phyloP scores from a whole-genome alignment of 2,113 vertebrate genomes.

The Corythoichthys haematopterus region DNA sequence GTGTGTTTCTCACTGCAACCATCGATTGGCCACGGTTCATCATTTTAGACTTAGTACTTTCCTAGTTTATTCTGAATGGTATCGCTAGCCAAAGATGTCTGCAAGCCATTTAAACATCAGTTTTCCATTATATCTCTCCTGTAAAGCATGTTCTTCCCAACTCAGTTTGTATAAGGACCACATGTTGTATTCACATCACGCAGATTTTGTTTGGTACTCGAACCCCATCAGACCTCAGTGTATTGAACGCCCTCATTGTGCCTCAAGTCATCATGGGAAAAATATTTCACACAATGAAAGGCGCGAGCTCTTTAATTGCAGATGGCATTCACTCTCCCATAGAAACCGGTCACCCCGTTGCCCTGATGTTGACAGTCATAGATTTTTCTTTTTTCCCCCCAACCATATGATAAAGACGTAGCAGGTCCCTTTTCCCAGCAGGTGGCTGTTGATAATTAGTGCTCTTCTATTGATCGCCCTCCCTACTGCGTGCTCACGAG shows the following conservation, averaged over 20 bases:
- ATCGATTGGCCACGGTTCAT: no score
- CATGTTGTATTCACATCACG: not conserved
- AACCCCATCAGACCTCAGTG: not conserved
- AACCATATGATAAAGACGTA: slow-evolving; percentile 47
- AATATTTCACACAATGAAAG: not conserved
- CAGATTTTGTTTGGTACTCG: not conserved
- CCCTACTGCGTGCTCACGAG: slow-evolving; percentile 55
- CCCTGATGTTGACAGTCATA: slow-evolving; percentile 42
- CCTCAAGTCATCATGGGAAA: not conserved
- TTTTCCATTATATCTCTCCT: not conserved
- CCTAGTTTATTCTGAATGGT: no score
- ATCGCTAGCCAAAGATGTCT: not conserved
- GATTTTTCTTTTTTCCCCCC: slow-evolving; percentile 7
- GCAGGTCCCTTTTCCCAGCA: slow-evolving; percentile 40
- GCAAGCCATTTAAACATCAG: not conserved
- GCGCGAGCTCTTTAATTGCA: not conserved
- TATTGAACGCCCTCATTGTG: not conserved
- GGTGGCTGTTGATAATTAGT: slow-evolving; percentile 62
- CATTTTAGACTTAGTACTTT: no score
- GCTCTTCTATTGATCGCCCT: slow-evolving; percentile 44
- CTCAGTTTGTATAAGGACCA: not conserved
- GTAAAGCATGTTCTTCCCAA: not conserved
- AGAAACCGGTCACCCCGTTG: slow-evolving; percentile 41
- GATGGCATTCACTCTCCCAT: slow-evolving; percentile 37
- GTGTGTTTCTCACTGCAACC: no score